These are phyloP conservation scores for Oligia latruncula DNA, from an alignment of 2,888 invertebrate species.

Conservation along the genomic window DNA sequence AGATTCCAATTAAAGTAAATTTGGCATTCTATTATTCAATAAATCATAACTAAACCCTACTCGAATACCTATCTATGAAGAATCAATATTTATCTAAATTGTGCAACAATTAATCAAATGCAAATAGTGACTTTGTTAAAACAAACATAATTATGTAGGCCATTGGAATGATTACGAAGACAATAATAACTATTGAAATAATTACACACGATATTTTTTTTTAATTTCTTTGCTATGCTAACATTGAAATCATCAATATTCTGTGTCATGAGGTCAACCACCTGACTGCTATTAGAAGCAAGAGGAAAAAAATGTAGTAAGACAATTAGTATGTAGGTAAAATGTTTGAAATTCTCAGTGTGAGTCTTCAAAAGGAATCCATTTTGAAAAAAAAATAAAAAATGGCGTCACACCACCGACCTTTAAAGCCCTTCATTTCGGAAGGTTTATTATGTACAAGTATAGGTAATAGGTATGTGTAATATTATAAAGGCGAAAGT, in stretches of 20 bases:
- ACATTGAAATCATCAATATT: constrained; percentile 14
- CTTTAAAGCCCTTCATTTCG: no score
- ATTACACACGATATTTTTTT: neutral
- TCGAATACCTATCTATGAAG: neutral
- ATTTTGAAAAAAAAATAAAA: no score
- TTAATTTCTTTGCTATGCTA: neutral
- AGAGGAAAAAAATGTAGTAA: neutral
- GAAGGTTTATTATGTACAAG: no score
- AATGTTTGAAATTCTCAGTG: neutral
- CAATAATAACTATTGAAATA: constrained; percentile 34
- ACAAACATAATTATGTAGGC: constrained; percentile 69
- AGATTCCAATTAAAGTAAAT: constrained; percentile 12
- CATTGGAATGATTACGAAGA: constrained; percentile 78
- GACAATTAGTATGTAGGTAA: neutral
- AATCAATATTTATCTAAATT: constrained; percentile 34
- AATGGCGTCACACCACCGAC: no score
- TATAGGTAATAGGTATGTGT: no score
- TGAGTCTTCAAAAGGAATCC: neutral
- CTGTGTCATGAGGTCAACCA: neutral
- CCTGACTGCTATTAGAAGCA: neutral
- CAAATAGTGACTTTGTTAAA: constrained; percentile 24
- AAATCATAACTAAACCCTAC: neutral
- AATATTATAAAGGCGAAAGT: no score
- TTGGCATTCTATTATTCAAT: neutral
- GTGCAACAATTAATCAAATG: constrained; percentile 28